Conservation (phyloP, 2,113 vertebrate genomes). For the Psettodes erumei region DNA sequence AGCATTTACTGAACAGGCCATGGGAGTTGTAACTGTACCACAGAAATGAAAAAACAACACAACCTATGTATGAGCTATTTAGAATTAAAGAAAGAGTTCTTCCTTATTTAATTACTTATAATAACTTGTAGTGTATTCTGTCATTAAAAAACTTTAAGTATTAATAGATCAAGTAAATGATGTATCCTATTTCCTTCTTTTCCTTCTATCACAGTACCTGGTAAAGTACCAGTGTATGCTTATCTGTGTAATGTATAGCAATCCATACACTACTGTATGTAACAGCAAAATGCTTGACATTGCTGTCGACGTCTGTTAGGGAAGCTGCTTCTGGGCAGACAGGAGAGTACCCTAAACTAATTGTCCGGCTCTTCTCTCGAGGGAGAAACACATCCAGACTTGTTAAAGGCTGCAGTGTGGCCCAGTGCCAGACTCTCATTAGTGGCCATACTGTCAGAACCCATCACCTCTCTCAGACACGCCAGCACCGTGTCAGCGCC, state of each 20-base stretch:
- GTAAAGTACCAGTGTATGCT: neutral
- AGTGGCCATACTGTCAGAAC: conserved; percentile 70
- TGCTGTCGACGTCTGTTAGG: conserved; percentile 54
- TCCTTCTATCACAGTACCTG: neutral
- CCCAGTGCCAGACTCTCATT: conserved; percentile 74
- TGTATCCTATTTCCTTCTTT: neutral
- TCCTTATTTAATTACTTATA: neutral
- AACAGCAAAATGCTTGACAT: conserved; percentile 46
- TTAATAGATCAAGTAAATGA: neutral
- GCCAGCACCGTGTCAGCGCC: conserved; percentile 61
- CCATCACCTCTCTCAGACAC: conserved; percentile 69
- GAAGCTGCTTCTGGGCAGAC: conserved; percentile 52
- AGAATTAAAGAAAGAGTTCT: neutral
- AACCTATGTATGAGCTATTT: neutral
- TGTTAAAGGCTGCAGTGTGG: conserved; percentile 73
- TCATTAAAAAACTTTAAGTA: neutral
- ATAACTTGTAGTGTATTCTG: neutral
- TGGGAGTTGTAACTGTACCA: neutral
- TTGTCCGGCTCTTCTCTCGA: conserved; percentile 61
- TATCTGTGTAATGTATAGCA: neutral
- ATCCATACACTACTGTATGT: conserved; percentile 19
- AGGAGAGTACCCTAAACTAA: conserved; percentile 69
- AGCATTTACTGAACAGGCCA: neutral
- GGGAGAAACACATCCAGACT: conserved; percentile 69
- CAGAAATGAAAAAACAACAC: conserved; percentile 2